Evolutionary conservation across 2,797 vertebrate genomes (phyloP).

Genomic region (Galago senegalensis): DNA sequence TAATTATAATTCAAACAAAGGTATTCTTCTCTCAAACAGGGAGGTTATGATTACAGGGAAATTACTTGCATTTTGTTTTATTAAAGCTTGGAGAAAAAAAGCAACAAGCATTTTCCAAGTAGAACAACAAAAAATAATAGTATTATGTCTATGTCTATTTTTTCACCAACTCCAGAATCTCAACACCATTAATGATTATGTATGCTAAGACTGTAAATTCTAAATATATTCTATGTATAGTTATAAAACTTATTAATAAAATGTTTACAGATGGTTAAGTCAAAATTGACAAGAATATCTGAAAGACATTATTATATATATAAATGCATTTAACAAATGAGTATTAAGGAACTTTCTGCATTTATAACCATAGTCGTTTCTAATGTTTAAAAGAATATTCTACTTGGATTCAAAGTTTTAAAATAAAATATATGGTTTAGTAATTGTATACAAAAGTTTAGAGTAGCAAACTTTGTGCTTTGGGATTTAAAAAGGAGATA

Average conservation of each 20-base stretch:
- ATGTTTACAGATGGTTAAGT: neutral
- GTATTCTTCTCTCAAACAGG: neutral
- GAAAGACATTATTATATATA: neutral
- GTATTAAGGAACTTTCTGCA: neutral
- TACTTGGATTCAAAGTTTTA: neutral
- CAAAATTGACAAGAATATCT: constrained; percentile 33
- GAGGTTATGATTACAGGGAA: neutral
- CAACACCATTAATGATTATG: neutral
- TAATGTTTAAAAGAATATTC: neutral
- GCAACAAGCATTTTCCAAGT: constrained; percentile 28
- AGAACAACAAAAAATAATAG: neutral
- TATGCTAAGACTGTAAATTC: neutral
- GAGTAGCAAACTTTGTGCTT: neutral
- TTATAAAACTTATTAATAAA: constrained; percentile 16
- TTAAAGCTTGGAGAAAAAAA: neutral
- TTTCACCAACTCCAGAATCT: neutral
- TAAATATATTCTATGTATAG: neutral
- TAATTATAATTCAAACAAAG: neutral
- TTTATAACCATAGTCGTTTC: neutral
- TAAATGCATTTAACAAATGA: constrained; percentile 13
- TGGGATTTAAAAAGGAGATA: neutral
- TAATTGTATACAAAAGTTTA: neutral
- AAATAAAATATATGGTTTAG: constrained; percentile 54
- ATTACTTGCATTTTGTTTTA: constrained; percentile 25
- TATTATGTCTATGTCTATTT: neutral